phyloP scores from a whole-genome alignment of 1,140 invertebrate genomes.

The Bombyx mandarina region DNA sequence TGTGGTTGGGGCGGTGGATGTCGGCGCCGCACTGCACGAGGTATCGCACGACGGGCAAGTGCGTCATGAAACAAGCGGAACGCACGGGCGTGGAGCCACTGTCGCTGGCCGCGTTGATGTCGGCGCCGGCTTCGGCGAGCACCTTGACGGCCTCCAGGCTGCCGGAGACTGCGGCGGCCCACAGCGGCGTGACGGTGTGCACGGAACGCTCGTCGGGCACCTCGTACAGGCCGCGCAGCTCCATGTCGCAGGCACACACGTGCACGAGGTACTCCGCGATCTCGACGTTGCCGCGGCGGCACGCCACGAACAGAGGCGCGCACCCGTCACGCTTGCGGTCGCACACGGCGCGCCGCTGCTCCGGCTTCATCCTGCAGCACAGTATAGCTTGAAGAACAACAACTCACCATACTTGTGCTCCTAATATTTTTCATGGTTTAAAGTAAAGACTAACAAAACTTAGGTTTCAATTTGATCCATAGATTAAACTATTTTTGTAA shows the following conservation, averaged over 20 bases:
- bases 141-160: constrained; percentile 83
- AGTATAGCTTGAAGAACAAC: neutral
- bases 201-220: constrained; percentile 67
- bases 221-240: constrained; percentile 86
- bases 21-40: constrained; percentile 89
- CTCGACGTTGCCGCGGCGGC: constrained; percentile 87
- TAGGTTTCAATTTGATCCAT: too few species aligned
- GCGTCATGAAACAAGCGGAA: constrained; percentile 94
- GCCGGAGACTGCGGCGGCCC: constrained; percentile 93
- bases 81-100: constrained; percentile 90
- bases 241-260: constrained; percentile 86
- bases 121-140: constrained; percentile 84
- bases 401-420: too few species aligned
- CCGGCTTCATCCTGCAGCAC: constrained; percentile 55
- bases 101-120: constrained; percentile 89
- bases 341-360: constrained; percentile 76
- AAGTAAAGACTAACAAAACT: too few species aligned
- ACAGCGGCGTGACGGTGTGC: constrained; percentile 90
- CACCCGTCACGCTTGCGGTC: constrained; percentile 80
- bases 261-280: constrained; percentile 91
- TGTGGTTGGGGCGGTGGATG: constrained; percentile 89
- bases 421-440: too few species aligned
- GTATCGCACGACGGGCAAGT: constrained; percentile 80
- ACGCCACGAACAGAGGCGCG: constrained; percentile 89
- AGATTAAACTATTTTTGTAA: too few species aligned